Evolutionary conservation across 2,888 invertebrate species (phyloP).

Genomic region (Metallyticus violacea): DNA sequence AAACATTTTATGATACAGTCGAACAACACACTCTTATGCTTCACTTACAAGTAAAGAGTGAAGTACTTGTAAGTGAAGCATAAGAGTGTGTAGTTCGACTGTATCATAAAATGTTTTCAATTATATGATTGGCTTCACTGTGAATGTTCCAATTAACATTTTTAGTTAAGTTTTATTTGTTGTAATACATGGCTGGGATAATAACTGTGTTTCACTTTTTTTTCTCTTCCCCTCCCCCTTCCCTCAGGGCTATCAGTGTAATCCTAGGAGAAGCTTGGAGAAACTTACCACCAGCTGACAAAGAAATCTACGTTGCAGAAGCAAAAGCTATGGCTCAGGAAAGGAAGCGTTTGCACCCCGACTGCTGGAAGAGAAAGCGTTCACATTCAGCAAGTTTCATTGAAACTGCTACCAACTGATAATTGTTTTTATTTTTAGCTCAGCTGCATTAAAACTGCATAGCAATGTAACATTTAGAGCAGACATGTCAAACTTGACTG

Average conservation of each 20-base stretch:
- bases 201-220: not conserved
- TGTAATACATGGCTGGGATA: too few species aligned
- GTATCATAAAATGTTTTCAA: too few species aligned
- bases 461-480: not conserved
- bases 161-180: too few species aligned
- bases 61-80: too few species aligned
- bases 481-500: not conserved
- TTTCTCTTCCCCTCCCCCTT: too few species aligned
- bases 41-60: too few species aligned
- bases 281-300: constrained; percentile 43
- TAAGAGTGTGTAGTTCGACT: too few species aligned
- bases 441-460: too few species aligned
- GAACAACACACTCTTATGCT: too few species aligned
- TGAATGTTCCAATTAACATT: too few species aligned
- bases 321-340: constrained; percentile 49
- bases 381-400: constrained; percentile 41
- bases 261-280: constrained; percentile 52
- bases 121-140: too few species aligned
- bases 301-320: constrained; percentile 45
- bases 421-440: not conserved
- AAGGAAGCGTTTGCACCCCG: constrained; percentile 49
- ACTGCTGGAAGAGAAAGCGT: constrained; percentile 53
- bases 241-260: constrained; percentile 52
- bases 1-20: too few species aligned
- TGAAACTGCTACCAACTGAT: not conserved